Conservation (phyloP, 2,113 vertebrate species). For the Podarcis muralis region DNA sequence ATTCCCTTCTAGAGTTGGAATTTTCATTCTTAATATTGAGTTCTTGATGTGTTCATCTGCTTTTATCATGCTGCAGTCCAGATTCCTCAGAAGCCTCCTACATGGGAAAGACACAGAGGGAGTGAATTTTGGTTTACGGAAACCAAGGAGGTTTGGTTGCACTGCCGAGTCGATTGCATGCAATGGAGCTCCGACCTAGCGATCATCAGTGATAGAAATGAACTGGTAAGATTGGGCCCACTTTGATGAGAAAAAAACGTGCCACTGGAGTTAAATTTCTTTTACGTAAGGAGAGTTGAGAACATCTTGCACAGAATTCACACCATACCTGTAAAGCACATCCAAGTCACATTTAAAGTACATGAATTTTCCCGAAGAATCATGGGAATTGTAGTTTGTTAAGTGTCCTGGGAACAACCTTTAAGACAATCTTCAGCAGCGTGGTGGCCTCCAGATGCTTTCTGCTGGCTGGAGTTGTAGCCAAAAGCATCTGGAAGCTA, state of each 20-base stretch:
- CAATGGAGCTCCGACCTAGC: background rate
- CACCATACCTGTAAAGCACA: no score
- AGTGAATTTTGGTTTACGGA: constrained; percentile 22
- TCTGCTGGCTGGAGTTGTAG: no score
- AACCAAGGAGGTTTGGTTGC: background rate
- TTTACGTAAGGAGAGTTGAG: background rate
- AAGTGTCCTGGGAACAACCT: no score
- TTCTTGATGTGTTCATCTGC: background rate
- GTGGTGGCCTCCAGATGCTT: no score
- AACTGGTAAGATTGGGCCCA: constrained; percentile 1
- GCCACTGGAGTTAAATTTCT: no score
- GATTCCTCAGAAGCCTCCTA: background rate
- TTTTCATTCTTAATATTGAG: background rate
- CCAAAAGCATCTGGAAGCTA: no score
- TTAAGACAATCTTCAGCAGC: no score
- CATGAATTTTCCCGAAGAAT: background rate
- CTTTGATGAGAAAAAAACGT: background rate
- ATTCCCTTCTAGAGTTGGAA: background rate
- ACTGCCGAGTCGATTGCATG: background rate
- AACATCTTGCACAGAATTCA: background rate
- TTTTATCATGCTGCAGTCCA: background rate
- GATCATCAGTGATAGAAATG: background rate
- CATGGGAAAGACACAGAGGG: background rate
- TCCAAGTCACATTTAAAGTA: background rate
- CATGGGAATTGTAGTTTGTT: no score